Base-by-base conservation (phyloP, 2,797 vertebrate species). In the Amblyraja radiata region DNA sequence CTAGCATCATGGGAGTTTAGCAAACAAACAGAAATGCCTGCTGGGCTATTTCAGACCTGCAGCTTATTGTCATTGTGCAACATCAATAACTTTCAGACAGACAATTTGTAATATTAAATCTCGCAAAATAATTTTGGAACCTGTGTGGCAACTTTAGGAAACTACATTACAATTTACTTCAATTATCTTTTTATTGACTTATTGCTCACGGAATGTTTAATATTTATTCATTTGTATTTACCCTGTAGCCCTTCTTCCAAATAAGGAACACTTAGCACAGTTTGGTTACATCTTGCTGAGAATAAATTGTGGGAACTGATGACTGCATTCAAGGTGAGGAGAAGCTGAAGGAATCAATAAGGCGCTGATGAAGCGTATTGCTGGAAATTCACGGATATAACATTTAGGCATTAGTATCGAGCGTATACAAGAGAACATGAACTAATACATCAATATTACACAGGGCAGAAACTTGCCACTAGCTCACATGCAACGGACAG, bases 1-100 rank as follows among this genome's bases (percentile, higher is more conserved):
- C 97, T 98, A 98, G 97, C 98, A 97, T 98, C 97, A 97, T 97
- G 97, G 97, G 97, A 98, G 97, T 98, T 98, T 97, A 98, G 97
- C 97, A 98, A 98, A 98, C 97, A 98, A 98, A 98, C 98, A 97
- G 96, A 96, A 97, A 96, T 97, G 95, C 97, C 97, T 95, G 97
- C 97, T 97, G 97, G 96, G 97, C 95, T 96, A 96, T 97, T 97
- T 97, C 96, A 97, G 96, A 95, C 96, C 96, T 96, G 96, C 96
- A 96, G 97, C 95, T 97, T 96, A 96, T 96, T 54, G 96, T 97
- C 97, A 97, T 97, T 97, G 96, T 96, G 96, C 96, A 96, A 96
- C 97, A 97, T 98, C 97, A 95, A 96, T 97, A 96, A 96, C 97
- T 97, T 97, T 97, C 97, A 97, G 96, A 95, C 95, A 96, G 97